Evolutionary conservation across 2,113 vertebrate genomes (phyloP).

Genomic region (Baryphthengus martii): DNA sequence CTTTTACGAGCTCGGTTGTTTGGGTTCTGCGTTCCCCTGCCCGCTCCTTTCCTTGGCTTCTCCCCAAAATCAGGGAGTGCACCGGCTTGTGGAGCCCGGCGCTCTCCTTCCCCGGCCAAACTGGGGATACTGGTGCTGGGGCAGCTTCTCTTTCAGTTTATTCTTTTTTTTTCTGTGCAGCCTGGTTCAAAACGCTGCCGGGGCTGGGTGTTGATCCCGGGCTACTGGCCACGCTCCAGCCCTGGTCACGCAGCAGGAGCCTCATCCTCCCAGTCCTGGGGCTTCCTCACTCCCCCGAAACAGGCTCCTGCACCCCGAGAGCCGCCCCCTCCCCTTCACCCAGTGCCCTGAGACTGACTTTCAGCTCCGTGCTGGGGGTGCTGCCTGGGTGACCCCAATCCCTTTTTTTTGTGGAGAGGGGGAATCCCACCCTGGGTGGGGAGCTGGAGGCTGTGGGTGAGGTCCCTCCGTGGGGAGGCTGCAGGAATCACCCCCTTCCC

Average conservation of each 20-base stretch:
- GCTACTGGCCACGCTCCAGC: neutral
- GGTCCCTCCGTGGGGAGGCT: neutral
- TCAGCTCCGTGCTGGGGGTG: neutral
- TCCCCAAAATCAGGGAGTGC: neutral
- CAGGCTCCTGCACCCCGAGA: neutral
- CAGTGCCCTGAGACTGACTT: too few species aligned
- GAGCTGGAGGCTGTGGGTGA: neutral
- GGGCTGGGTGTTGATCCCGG: neutral
- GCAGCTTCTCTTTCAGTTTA: neutral
- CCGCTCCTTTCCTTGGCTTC: neutral
- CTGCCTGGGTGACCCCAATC: neutral
- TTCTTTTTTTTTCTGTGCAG: too few species aligned
- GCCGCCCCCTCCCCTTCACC: fast-evolving
- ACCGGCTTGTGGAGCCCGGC: neutral
- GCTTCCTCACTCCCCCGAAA: neutral
- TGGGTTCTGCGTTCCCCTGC: neutral
- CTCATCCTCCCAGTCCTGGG: neutral
- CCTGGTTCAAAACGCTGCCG: too few species aligned
- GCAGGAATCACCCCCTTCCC: neutral
- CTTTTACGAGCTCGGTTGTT: neutral
- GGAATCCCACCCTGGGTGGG: neutral
- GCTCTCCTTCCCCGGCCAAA: neutral
- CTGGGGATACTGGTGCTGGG: neutral
- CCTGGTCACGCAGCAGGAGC: neutral
- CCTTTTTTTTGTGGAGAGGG: neutral